Evolutionary conservation across 2,797 vertebrate species (phyloP), one percentile per base, ranked within the genome.

Genomic region (Perodicticus potto): DNA sequence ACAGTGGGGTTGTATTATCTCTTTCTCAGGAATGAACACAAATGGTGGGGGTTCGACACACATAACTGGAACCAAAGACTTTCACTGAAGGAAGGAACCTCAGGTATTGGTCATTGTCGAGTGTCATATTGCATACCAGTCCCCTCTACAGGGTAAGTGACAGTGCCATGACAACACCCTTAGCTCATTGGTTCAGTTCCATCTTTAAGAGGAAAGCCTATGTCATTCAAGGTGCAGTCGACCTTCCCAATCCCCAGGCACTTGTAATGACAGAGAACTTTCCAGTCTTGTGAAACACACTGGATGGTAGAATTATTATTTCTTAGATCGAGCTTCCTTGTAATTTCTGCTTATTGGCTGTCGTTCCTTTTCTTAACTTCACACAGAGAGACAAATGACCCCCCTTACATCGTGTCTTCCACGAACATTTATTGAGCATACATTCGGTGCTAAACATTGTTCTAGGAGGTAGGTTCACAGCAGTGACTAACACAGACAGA

Each of bases 111-210:
- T 67, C 55, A 37, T 78, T 22, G 5, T 22, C 13, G 7, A 55
- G 19, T 37, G 20, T 27, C 9, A 0, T 4, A 1, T 2, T 4
- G 43, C 1, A 3, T 23, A 77, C 14, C 17, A 3, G 10, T 3
- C 1, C 11, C 2, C 61, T 77, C 82, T 93, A 32, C 2, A 59
- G 25, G 29, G 0, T 88, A 96, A 96, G 85, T 76, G 77, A 86
- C 23, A 94, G 93, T 81, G 93, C 96, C 94, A 85, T 95, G 97
- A 96, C 93, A 96, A 97, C 89, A 96, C 91, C 61, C 95, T 76
- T 27, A 29, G 89, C 95, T 97, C 63, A 55, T 95, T 95, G 95
- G 89, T 81, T 93, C 73, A 65, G 65, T 91, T 93, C 96, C 70
- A 40, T 97, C 97, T 92, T 78, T 69, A 89, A 87, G 93, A 96